Evolutionary conservation across 2,888 invertebrate genomes (phyloP).

Genomic region (Tiliacea citrago): DNA sequence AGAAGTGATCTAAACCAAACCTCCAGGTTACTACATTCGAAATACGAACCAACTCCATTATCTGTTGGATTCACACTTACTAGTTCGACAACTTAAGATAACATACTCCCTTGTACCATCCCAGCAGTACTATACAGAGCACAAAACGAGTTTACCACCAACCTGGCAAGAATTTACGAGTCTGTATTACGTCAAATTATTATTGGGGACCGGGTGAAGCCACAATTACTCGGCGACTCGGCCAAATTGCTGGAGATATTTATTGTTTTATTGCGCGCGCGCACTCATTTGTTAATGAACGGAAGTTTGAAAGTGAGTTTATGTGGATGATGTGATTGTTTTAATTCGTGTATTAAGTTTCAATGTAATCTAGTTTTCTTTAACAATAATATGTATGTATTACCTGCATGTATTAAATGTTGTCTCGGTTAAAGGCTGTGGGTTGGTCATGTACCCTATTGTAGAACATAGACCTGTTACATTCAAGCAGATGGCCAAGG

Average conservation of each 20-base stretch:
- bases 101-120: background rate
- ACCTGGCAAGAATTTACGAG: slow-evolving; percentile 73
- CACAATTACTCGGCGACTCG: slow-evolving; percentile 67
- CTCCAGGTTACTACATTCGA: too few relatives aligned
- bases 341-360: too few relatives aligned
- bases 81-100: background rate
- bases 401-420: too few relatives aligned
- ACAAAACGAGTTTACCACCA: slow-evolving; percentile 56
- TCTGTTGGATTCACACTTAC: background rate
- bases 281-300: slow-evolving; percentile 70
- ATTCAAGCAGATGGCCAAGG: too few relatives aligned
- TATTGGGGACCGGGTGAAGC: slow-evolving; percentile 64
- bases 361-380: too few relatives aligned
- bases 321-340: slow-evolving; percentile 1
- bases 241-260: slow-evolving; percentile 72
- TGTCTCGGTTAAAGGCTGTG: too few relatives aligned
- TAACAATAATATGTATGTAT: too few relatives aligned
- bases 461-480: too few relatives aligned
- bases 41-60: background rate
- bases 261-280: slow-evolving; percentile 69
- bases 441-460: too few relatives aligned
- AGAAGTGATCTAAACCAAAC: background rate
- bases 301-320: slow-evolving; percentile 36
- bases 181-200: slow-evolving; percentile 80
- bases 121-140: background rate